A percentile compares a stretch with the other conserved stretches of the same genome.
Evolutionary conservation across 92 coral and sea anemone species (phyloP).

Genomic region (Nematostella vectensis): DNA sequence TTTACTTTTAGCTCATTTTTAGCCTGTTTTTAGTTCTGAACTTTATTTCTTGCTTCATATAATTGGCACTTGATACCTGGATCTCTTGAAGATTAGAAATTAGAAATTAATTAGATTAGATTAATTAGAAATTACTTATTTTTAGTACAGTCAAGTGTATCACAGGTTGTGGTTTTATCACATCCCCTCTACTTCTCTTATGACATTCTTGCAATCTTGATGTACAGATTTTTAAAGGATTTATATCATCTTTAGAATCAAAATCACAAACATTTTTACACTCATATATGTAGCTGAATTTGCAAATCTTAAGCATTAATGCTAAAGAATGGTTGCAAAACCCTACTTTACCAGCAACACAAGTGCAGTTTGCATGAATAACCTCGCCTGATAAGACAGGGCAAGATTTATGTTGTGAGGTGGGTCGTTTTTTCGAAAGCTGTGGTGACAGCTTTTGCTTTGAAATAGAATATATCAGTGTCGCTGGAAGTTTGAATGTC

Average conservation of each 20-base stretch:
- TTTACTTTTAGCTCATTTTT: neutral
- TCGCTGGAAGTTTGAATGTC: slow-evolving; percentile 31
- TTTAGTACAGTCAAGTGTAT: slow-evolving; percentile 17
- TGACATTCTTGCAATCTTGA: slow-evolving; percentile 33
- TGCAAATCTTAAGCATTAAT: slow-evolving; percentile 40
- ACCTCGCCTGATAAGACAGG: slow-evolving; percentile 33
- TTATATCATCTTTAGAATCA: slow-evolving; percentile 10
- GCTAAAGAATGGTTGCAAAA: slow-evolving; percentile 36
- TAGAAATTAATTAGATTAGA: no score
- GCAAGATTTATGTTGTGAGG: slow-evolving; percentile 33
- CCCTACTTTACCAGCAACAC: slow-evolving; percentile 34
- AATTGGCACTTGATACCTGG: neutral
- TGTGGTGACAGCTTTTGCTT: slow-evolving; percentile 35
- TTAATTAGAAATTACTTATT: no score
- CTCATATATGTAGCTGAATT: slow-evolving; percentile 22
- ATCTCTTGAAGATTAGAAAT: neutral
- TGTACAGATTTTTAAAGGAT: slow-evolving; percentile 23
- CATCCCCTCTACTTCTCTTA: slow-evolving; percentile 26
- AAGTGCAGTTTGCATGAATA: slow-evolving; percentile 24
- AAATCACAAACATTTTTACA: slow-evolving; percentile 15
- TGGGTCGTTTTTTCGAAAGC: slow-evolving; percentile 39
- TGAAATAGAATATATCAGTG: slow-evolving; percentile 16
- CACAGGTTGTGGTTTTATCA: slow-evolving; percentile 27
- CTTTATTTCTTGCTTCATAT: neutral
- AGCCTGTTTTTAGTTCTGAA: neutral